These are phyloP conservation scores for Wasmannia auropunctata DNA, from an alignment of 1,140 invertebrate genomes.

Conservation along the genomic window DNA sequence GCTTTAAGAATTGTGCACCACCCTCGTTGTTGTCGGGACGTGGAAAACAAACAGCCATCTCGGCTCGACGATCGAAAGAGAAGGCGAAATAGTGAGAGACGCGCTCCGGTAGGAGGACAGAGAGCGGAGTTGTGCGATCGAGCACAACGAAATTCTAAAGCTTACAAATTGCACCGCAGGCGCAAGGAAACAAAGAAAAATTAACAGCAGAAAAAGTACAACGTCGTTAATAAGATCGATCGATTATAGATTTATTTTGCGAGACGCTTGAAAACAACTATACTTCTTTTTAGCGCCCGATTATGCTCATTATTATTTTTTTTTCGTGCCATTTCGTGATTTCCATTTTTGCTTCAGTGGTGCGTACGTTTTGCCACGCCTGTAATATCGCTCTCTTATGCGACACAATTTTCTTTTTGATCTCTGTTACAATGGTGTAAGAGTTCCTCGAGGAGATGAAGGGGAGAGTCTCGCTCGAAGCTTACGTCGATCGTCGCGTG, in stretches of 20 bases:
- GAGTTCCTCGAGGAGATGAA: slow-evolving; percentile 33
- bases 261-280: slow-evolving; percentile 22
- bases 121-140: slow-evolving; percentile 12
- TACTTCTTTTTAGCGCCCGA: neutral
- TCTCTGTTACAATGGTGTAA: slow-evolving; percentile 70
- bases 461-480: neutral
- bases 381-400: slow-evolving; percentile 34
- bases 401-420: slow-evolving; percentile 72
- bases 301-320: slow-evolving; percentile 51
- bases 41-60: slow-evolving; percentile 75
- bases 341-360: slow-evolving; percentile 19
- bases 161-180: neutral
- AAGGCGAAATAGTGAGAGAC: slow-evolving; percentile 30
- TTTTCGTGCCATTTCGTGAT: slow-evolving; percentile 38
- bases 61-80: slow-evolving; percentile 45
- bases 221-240: neutral
- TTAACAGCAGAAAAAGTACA: neutral
- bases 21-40: slow-evolving; percentile 70
- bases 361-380: neutral
- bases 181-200: neutral
- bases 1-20: slow-evolving; percentile 73
- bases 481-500: slow-evolving; percentile 57
- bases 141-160: neutral
- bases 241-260: slow-evolving; percentile 14
- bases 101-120: neutral